phyloP scores from a whole-genome alignment of 2,888 invertebrate species.

The Cryptophagus acutangulus region DNA sequence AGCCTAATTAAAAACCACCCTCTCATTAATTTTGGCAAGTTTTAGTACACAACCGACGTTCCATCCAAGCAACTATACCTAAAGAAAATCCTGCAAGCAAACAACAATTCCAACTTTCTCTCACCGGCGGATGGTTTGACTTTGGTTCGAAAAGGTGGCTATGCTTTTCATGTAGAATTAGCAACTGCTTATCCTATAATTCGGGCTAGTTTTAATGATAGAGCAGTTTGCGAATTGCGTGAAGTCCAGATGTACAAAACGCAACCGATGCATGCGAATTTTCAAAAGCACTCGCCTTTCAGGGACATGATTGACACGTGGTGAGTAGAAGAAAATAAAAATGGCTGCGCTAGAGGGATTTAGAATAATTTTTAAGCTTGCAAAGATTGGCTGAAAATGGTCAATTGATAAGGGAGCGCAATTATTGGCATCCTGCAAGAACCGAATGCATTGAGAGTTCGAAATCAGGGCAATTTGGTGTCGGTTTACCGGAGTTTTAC shows the following conservation, averaged over 20 bases:
- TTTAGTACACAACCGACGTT: conserved; percentile 48
- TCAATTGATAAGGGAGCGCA: conserved; percentile 31
- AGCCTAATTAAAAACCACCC: not conserved
- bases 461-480: conserved; percentile 24
- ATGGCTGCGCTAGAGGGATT: too few species aligned
- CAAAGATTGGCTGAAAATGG: conserved; percentile 38
- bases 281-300: conserved; percentile 40
- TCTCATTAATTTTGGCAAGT: conserved; percentile 7
- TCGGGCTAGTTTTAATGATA: conserved; percentile 34
- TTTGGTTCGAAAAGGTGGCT: conserved; percentile 36
- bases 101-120: conserved; percentile 31
- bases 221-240: conserved; percentile 39
- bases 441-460: conserved; percentile 35
- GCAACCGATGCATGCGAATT: conserved; percentile 32
- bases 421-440: conserved; percentile 38
- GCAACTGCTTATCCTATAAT: conserved; percentile 42
- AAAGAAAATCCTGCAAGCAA: conserved; percentile 50
- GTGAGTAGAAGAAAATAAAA: too few species aligned
- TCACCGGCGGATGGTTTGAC: conserved; percentile 32
- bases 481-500: conserved; percentile 38
- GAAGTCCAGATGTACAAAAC: conserved; percentile 37
- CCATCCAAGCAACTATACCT: conserved; percentile 54
- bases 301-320: conserved; percentile 39
- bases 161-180: conserved; percentile 43
- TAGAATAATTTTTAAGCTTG: conserved; percentile 31